Evolutionary conservation across 1,140 invertebrate genomes (phyloP), one percentile per base, ranked within the genome.

Genomic region (Meloidogyne chitwoodi): DNA sequence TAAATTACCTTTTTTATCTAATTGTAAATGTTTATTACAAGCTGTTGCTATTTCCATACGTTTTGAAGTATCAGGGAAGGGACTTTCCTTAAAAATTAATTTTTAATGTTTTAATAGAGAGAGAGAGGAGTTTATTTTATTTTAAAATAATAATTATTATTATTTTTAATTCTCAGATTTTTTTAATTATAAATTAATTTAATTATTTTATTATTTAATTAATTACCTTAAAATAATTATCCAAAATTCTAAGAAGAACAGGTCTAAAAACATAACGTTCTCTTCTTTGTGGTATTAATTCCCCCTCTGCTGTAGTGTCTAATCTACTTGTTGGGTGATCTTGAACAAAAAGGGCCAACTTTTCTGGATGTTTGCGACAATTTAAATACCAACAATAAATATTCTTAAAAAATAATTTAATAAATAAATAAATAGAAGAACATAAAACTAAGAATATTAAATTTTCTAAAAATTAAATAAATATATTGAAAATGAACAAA

Each of bases 351-450:
- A 80, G 64, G 4, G 77, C 79, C 24, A 84, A 68, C 68, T 85
- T 85, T 24, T 80, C 76, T 1, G 84, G 84, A 71, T 86, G 83
- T 24, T 79, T 64, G 24, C 85, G 74, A 73, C 83, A 85, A 72
- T 86, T 86, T 48, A 86, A 68, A 62, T 87, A 86, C 84, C 84
- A 86, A 26, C 77, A 81, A 74, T 86, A 86, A 68, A 86, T 86
- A 77, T 86, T 86, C 62, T 83, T n/a, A 16, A 56, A n/a, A 38
- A 38, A 8, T 38, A 38, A 38, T 38, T 38, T 8, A 38, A 38
- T 38, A 31, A 31, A 31, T 3, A n/a, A n/a, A n/a, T n/a, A n/a
- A n/a, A n/a, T n/a, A n/a, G n/a, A n/a, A n/a, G n/a, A n/a, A n/a
- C n/a, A n/a, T n/a, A n/a, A n/a, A n/a, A n/a, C n/a, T n/a, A n/a